A percentile compares a stretch with the other conserved stretches of the same genome.
Conservation (phyloP, 2,797 vertebrate genomes). For the Scolopax bukidnonensis region DNA sequence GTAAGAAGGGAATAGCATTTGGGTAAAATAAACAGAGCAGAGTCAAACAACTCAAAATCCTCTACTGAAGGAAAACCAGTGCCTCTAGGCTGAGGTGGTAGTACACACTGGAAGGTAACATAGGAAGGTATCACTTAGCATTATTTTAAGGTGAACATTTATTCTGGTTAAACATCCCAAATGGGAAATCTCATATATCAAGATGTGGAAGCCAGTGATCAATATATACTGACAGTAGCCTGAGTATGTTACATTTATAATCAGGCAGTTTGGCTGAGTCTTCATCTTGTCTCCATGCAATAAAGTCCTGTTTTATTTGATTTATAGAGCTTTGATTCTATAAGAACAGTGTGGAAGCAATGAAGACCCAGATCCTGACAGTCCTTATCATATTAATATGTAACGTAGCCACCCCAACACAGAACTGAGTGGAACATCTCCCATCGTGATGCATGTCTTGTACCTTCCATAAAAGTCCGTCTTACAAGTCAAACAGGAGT, state of each 20-base stretch:
- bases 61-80: neutral
- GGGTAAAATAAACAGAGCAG: constrained; percentile 27
- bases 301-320: neutral
- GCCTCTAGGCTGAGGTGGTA: neutral
- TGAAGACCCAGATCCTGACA: neutral
- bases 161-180: neutral
- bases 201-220: neutral
- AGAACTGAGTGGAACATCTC: neutral
- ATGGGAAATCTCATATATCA: neutral
- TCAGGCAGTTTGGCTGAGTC: neutral
- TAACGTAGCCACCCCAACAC: neutral
- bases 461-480: neutral
- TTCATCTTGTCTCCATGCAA: neutral
- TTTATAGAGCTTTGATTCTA: neutral
- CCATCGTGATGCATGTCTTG: rapidly evolving
- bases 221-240: neutral
- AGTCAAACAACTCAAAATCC: neutral
- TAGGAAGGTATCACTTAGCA: neutral
- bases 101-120: neutral
- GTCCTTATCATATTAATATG: rapidly evolving
- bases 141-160: neutral
- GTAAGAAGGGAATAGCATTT: constrained; percentile 38
- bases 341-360: neutral
- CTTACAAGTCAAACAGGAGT: neutral
- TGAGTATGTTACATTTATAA: neutral